Evolutionary conservation across 2,888 invertebrate species (phyloP), one percentile per base, ranked within the genome.

Genomic region (Nycteola revayana): DNA sequence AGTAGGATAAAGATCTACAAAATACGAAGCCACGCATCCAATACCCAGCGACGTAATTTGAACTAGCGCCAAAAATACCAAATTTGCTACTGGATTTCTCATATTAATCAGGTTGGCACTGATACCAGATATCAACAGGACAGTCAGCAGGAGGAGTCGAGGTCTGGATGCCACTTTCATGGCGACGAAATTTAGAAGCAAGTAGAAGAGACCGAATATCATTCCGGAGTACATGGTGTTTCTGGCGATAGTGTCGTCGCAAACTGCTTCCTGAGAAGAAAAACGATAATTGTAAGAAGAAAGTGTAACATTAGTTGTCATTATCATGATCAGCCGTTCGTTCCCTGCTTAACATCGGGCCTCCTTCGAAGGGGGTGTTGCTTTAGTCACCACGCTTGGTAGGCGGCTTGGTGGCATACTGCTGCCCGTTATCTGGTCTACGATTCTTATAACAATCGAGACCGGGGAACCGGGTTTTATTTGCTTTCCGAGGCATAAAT

Each of bases 141-240:
- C 70, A 44, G 52, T 39, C 55, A 90, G 58, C 10, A 91, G 60
- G 1, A 91, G 62, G 43, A 79, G 71, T 30, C 90, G 87, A 10
- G 91, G 89, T 81, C 32, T 90, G 54, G 57, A 79, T 67, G 53
- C 92, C 75, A 56, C 87, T 83, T 41, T 62, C 1, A 71, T 48
- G 1, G 65, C 45, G 0, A 83, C 30, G 1, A 92, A 47, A 50
- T 91, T 93, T 7, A 91, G 79, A 0, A 89, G 7, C 0, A 91
- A 75, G 41, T 91, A 91, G 25, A 90, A 84, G 0, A 83, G 58
- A 0, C 93, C 93, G 48, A 92, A 90, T 1, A 85, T 62, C 7
- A 93, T 77, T 2, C 93, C 90, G 25, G 91, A 90, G 47, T 89
- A 75, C 25, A 93, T 91, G 0, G 92, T 91, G 28, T 75, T 75